phyloP scores from a whole-genome alignment of 2,113 vertebrate genomes.

The Sturnus vulgaris region DNA sequence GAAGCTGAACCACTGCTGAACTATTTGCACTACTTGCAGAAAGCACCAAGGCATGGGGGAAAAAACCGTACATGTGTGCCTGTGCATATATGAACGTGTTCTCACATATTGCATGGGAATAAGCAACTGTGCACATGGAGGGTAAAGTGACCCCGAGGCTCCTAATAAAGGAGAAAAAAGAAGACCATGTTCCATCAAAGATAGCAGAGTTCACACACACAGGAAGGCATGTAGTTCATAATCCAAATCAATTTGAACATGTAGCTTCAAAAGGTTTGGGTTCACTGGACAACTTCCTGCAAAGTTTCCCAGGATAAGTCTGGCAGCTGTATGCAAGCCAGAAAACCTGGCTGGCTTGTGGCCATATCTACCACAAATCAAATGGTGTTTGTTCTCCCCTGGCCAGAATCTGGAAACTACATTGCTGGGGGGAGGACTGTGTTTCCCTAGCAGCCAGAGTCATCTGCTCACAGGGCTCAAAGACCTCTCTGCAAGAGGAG shows the following conservation, averaged over 20 bases:
- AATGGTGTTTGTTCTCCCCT: not conserved
- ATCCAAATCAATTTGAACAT: not conserved
- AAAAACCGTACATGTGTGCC: not conserved
- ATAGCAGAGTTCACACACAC: not conserved
- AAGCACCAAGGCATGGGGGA: not conserved
- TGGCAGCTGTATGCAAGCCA: not conserved
- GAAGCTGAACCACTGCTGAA: not conserved
- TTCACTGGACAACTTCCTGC: not conserved
- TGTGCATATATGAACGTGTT: not conserved
- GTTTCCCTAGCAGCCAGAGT: not conserved
- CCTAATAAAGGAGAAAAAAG: not conserved
- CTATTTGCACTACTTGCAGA: not conserved
- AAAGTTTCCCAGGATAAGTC: not conserved
- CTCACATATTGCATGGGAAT: not conserved
- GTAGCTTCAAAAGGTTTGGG: not conserved
- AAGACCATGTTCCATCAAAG: not conserved
- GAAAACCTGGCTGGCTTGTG: not conserved
- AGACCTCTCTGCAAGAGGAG: not conserved
- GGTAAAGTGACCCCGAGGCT: not conserved
- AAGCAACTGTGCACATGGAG: not conserved
- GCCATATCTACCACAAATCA: not conserved
- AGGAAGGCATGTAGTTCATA: not conserved
- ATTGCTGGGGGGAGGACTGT: not conserved
- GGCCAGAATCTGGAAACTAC: not conserved
- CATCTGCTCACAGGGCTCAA: accelerated